Evolutionary conservation across 2,888 invertebrate genomes (phyloP), one percentile per base, ranked within the genome.

Genomic region (Dolomedes plantarius): DNA sequence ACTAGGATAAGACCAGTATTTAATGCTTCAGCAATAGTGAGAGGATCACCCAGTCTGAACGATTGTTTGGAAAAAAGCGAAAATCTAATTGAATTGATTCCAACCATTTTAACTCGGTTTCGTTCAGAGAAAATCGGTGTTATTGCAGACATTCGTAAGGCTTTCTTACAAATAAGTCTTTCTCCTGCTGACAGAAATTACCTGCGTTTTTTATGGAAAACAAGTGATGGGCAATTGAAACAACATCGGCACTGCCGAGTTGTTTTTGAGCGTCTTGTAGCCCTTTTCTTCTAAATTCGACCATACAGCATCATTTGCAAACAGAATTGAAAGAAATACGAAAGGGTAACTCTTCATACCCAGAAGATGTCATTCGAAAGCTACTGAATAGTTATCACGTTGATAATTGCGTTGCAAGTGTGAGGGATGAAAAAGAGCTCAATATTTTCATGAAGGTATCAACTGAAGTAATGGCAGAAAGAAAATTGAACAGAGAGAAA

Each of bases 251-350:
- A 75, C 36, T 13, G 23, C 6, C n/a, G 62, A 16, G 64, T 75
- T 27, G 64, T 64, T 7, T 65, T 75, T 32, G 75, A 11, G 64
- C 65, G 62, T 75, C 75, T n/a, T n/a, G n/a, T n/a, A n/a, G n/a
- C n/a, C n/a, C n/a, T n/a, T n/a, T n/a, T n/a, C n/a, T n/a, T n/a
- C n/a, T n/a, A n/a, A n/a, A n/a, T n/a, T n/a, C n/a, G n/a, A n/a
- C n/a, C n/a, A n/a, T n/a, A n/a, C n/a, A n/a, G n/a, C n/a, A n/a
- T n/a, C n/a, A n/a, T n/a, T n/a, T n/a, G n/a, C n/a, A n/a, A n/a
- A n/a, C n/a, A n/a, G n/a, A n/a, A n/a, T n/a, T n/a, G n/a, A n/a
- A n/a, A n/a, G n/a, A n/a, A n/a, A n/a, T n/a, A n/a, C n/a, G n/a
- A n/a, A n/a, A n/a, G n/a, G n/a, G n/a, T n/a, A n/a, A n/a, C n/a